phyloP scores from a whole-genome alignment of 2,888 invertebrate species.

The Orthosia cruda region DNA sequence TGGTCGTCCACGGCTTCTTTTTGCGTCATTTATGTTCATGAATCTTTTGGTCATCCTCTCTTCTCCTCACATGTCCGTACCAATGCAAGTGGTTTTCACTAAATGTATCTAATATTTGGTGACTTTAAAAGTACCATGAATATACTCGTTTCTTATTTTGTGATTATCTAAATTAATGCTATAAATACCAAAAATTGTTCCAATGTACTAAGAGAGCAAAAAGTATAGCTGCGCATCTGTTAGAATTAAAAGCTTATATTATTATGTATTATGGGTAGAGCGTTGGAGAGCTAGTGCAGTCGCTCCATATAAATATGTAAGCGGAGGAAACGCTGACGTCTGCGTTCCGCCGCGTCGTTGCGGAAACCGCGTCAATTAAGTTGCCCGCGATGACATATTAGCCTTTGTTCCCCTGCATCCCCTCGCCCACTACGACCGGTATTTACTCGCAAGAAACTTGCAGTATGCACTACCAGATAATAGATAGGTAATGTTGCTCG shows the following conservation, averaged over 20 bases:
- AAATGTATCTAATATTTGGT: no score
- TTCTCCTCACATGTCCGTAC: no score
- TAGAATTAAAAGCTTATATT: constrained; percentile 71
- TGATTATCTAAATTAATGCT: neutral
- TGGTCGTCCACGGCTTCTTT: no score
- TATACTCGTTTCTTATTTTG: no score
- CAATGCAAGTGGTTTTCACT: no score
- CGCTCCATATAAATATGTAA: constrained; percentile 88
- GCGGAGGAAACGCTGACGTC: constrained; percentile 88
- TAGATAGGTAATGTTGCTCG: constrained; percentile 71
- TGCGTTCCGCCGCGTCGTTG: constrained; percentile 88
- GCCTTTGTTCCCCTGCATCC: constrained; percentile 86
- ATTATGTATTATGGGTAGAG: constrained; percentile 68
- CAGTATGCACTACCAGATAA: constrained; percentile 69
- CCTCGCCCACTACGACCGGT: constrained; percentile 75
- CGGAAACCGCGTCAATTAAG: constrained; percentile 92
- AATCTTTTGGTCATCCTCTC: no score
- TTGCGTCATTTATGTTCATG: no score
- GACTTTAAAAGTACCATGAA: no score
- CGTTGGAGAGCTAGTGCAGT: constrained; percentile 69
- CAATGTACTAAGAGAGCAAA: constrained; percentile 8
- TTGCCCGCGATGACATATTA: constrained; percentile 91
- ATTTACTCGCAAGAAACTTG: constrained; percentile 83
- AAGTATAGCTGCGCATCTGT: constrained; percentile 39
- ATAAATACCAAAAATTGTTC: neutral